Base-by-base conservation (phyloP, 1,140 invertebrate species). In the Bombus huntii region DNA sequence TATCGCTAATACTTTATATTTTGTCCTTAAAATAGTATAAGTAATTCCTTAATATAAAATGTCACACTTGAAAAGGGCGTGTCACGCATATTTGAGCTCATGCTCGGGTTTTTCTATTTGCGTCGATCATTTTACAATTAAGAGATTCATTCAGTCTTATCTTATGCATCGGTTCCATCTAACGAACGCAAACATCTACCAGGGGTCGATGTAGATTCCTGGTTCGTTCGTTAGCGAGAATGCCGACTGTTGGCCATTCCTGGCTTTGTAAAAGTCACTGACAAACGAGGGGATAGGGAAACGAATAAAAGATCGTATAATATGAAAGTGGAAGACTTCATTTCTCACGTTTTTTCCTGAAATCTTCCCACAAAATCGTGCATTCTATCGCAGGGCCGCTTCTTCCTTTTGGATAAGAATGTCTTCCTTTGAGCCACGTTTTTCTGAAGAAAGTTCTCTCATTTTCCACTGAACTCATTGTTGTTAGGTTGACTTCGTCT, bases 201-300 rank as follows among this genome's bases (percentile, higher is more conserved):
- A 42, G 34, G 28, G n/a, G 77, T 73, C 39, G 47, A 44, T 31
- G 42, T 31, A 22, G 34, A 59, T 81, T 71, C 39, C 34, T 53
- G 78, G 15, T 22, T 68, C 83, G 71, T 85, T 85, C 78, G 71
- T 85, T 85, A 85, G 71, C 83, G 25, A 44, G 76, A 72, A 80
- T 71, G 66, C 68, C 76, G 44, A 65, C 71, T 81, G 71, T 74
- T 68, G 22, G 71, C 83, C 42, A 81, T 74, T 81, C 78, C 62
- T n/a, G 10, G 71, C 71, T 85, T 85, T 74, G 78, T 74, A 68
- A 59, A 62, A 81, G 44, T 34, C 13, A 42, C 42, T 65, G 53
- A 47, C 71, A 59, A 81, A 81, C 78, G 78, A 62, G 59, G 22
- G 13, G 42, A 59, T 9, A 57, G 71, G 65, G 18, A n/a, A 81